Evolutionary conservation across 2,888 invertebrate genomes (phyloP).

Genomic region (Nomada flava): DNA sequence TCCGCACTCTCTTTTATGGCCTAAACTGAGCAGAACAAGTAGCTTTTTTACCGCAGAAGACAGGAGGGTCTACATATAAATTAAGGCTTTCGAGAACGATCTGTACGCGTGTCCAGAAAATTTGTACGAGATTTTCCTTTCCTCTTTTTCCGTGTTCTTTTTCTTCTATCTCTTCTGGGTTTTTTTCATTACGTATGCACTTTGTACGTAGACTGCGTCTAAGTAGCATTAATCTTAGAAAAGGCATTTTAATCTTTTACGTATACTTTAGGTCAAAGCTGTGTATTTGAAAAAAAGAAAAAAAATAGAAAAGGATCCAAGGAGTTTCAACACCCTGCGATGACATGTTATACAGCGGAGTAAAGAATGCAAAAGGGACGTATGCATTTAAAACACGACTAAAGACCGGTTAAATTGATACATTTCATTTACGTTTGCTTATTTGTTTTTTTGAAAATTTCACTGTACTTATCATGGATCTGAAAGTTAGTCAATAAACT

Average conservation of each 20-base stretch:
- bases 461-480: conserved; percentile 39
- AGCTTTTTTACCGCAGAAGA: conserved; percentile 75
- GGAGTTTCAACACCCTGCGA: neutral
- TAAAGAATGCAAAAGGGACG: conserved; percentile 63
- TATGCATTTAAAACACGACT: conserved; percentile 57
- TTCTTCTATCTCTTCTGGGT: conserved; percentile 17
- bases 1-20: conserved; percentile 48
- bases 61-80: conserved; percentile 47
- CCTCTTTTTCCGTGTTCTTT: conserved; percentile 25
- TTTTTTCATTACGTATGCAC: conserved; percentile 26
- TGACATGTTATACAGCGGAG: conserved; percentile 3
- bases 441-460: conserved; percentile 20
- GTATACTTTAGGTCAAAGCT: conserved; percentile 46
- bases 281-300: conserved; percentile 15
- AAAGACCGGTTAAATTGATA: conserved; percentile 29
- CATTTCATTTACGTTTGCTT: conserved; percentile 23
- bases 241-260: conserved; percentile 63
- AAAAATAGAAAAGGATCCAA: neutral
- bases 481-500: conserved; percentile 45
- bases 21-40: conserved; percentile 56
- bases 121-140: conserved; percentile 37
- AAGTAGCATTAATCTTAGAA: conserved; percentile 61
- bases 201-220: conserved; percentile 54
- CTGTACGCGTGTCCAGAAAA: conserved; percentile 50
- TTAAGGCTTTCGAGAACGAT: conserved; percentile 56